Percentiles rank a stretch among this genome's conserved stretches.
Evolutionary conservation across 2,888 invertebrate species (phyloP).

Genomic region (Phania funesta): DNA sequence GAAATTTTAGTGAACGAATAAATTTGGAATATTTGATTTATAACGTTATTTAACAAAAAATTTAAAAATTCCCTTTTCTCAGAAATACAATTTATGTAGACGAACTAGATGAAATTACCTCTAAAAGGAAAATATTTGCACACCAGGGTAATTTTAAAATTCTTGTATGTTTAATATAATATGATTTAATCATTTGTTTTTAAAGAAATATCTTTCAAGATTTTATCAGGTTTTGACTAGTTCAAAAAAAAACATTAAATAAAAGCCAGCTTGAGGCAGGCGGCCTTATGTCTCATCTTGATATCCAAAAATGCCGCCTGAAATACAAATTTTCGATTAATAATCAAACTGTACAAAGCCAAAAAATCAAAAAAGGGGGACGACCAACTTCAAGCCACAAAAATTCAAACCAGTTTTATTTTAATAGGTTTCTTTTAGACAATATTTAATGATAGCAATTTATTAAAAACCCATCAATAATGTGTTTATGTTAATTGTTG

Average conservation of each 20-base stretch:
- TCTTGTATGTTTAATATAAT: too few relatives aligned
- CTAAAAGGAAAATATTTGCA: too few relatives aligned
- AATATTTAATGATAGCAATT: slow-evolving; percentile 54
- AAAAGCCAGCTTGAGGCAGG: slow-evolving; percentile 16
- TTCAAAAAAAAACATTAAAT: slow-evolving; percentile 1
- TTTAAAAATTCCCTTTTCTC: too few relatives aligned
- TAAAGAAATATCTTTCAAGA: too few relatives aligned
- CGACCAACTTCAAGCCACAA: neutral
- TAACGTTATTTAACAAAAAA: too few relatives aligned
- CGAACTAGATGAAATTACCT: too few relatives aligned
- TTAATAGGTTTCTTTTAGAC: neutral
- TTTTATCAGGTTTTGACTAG: neutral
- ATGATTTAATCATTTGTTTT: too few relatives aligned
- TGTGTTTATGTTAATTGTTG: slow-evolving; percentile 48
- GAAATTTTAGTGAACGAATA: too few relatives aligned
- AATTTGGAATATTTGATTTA: too few relatives aligned
- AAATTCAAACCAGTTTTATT: slow-evolving; percentile 21
- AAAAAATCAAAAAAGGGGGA: neutral
- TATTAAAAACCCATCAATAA: slow-evolving; percentile 66
- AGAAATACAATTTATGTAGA: too few relatives aligned
- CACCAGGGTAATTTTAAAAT: too few relatives aligned
- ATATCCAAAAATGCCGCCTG: neutral
- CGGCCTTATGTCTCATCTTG: slow-evolving; percentile 49
- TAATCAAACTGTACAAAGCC: neutral
- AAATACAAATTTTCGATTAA: too few relatives aligned